A percentile compares a stretch with the other conserved stretches of the same genome.
Evolutionary conservation across 2,113 vertebrate species (phyloP).

Genomic region (Tragelaphus scriptus): DNA sequence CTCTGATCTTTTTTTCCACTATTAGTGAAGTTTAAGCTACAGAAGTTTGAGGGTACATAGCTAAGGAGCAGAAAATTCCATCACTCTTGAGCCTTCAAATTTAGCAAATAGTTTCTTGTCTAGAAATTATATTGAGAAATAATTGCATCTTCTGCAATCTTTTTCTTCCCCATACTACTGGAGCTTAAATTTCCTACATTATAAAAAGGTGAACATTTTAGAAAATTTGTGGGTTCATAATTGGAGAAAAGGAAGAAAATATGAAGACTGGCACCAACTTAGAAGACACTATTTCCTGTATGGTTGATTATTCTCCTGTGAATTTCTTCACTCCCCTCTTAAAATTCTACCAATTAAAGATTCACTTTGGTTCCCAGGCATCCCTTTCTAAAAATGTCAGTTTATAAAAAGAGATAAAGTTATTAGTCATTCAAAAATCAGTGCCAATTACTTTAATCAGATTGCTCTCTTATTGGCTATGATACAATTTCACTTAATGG

Average conservation of each 20-base stretch:
- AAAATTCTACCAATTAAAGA: neutral
- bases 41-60: neutral
- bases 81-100: neutral
- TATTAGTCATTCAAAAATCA: constrained; percentile 4
- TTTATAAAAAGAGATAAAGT: neutral
- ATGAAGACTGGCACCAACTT: neutral
- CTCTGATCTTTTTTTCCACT: neutral
- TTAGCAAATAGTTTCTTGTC: neutral
- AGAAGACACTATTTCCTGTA: neutral
- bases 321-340: neutral
- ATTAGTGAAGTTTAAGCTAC: neutral
- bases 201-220: neutral
- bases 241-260: neutral
- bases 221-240: neutral
- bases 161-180: neutral
- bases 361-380: neutral
- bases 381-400: neutral
- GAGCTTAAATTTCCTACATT: neutral
- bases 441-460: neutral
- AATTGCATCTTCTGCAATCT: neutral
- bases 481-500: neutral
- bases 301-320: neutral
- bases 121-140: constrained; percentile 25
- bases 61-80: neutral
- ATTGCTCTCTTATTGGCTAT: neutral